A percentile compares a stretch with the other conserved stretches of the same genome.
These are phyloP conservation scores for Noctua fimbriata DNA, from an alignment of 2,888 invertebrate species.

Conservation along the genomic window DNA sequence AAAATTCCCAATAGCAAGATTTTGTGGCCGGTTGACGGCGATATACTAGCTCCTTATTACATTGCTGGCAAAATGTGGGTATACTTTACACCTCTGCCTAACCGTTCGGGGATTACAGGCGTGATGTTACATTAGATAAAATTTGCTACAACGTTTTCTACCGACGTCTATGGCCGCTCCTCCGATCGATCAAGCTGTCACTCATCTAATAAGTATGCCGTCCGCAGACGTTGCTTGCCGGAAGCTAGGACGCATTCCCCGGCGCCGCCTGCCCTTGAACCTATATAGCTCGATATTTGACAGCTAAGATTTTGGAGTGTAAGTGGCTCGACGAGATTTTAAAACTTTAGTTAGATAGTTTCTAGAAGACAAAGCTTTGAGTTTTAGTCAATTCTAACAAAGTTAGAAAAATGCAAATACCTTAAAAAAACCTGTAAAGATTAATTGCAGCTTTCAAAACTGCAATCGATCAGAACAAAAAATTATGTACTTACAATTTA, in stretches of 20 bases:
- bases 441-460: no score
- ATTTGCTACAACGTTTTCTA: neutral
- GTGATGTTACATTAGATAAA: neutral
- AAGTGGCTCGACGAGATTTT: no score
- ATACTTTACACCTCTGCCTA: neutral
- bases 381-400: no score
- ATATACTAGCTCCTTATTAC: neutral
- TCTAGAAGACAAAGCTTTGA: no score
- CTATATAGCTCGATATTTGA: slow-evolving; percentile 69
- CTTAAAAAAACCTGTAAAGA: no score
- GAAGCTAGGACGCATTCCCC: slow-evolving; percentile 86
- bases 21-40: neutral
- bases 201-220: slow-evolving; percentile 76
- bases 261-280: slow-evolving; percentile 84
- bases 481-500: no score
- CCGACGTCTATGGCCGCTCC: slow-evolving; percentile 11
- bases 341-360: no score
- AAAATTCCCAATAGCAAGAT: neutral
- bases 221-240: slow-evolving; percentile 72
- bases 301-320: slow-evolving; percentile 56
- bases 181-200: slow-evolving; percentile 62
- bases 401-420: no score
- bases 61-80: neutral
- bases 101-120: neutral
- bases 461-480: no score